These are phyloP conservation scores for Lasioglossum villosulum DNA, from an alignment of 2,888 invertebrate species.

Conservation along the genomic window DNA sequence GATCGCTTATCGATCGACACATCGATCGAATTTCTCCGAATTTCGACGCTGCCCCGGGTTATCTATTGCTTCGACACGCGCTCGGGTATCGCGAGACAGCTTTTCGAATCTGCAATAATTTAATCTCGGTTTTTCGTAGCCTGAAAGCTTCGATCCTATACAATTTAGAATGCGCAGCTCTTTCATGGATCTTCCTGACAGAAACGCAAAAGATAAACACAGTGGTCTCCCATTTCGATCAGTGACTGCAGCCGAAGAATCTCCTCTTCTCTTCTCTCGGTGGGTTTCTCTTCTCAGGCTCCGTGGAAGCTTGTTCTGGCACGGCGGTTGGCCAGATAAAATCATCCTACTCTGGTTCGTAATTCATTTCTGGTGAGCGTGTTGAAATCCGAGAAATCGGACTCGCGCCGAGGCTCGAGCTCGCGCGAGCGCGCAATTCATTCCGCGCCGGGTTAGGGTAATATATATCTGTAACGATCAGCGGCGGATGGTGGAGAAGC, in stretches of 20 bases:
- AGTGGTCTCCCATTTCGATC: background rate
- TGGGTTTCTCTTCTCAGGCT: background rate
- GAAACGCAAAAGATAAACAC: background rate
- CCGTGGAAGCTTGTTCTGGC: background rate
- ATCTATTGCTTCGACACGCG: slow-evolving; percentile 1
- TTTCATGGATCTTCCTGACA: too few relatives aligned
- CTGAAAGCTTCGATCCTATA: background rate
- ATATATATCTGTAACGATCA: slow-evolving; percentile 21
- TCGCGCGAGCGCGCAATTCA: background rate
- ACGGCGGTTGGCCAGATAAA: slow-evolving; percentile 56
- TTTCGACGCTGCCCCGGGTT: slow-evolving; percentile 19
- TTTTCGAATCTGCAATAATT: too few relatives aligned
- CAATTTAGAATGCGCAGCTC: background rate
- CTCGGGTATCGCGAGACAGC: background rate
- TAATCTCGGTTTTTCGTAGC: too few relatives aligned
- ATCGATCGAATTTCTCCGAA: slow-evolving; percentile 48
- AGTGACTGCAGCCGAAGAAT: background rate
- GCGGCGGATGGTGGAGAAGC: slow-evolving; percentile 8
- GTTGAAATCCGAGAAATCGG: slow-evolving; percentile 35
- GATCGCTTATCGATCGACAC: slow-evolving; percentile 41
- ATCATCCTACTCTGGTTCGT: slow-evolving; percentile 53
- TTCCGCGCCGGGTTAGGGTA: slow-evolving; percentile 13
- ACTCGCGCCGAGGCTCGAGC: background rate
- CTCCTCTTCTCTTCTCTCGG: background rate
- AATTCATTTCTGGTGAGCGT: slow-evolving; percentile 43